phyloP scores from a whole-genome alignment of 2,113 vertebrate genomes.

The Cercocebus atys region DNA sequence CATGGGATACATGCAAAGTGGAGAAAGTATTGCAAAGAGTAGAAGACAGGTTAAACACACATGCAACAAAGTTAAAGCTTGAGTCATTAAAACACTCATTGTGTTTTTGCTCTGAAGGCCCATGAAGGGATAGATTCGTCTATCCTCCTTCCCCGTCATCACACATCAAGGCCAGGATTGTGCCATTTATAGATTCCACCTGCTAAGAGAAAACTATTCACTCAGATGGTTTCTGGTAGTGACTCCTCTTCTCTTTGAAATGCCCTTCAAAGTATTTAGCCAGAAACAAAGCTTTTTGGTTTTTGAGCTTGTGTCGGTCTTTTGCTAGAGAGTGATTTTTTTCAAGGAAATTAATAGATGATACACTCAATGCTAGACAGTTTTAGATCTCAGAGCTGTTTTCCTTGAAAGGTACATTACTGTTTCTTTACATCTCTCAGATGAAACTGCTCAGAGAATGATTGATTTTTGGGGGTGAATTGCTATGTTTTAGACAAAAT shows the following conservation, averaged over 20 bases:
- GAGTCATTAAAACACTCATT: not conserved
- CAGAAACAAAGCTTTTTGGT: conserved; percentile 25
- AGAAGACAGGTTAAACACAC: not conserved
- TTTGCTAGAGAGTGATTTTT: conserved; percentile 18
- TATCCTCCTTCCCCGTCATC: not conserved
- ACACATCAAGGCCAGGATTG: not conserved
- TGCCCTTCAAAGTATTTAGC: not conserved
- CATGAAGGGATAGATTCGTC: not conserved
- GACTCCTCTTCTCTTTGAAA: conserved; percentile 15
- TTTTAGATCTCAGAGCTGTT: conserved; percentile 38
- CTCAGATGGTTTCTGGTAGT: not conserved
- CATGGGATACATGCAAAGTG: not conserved
- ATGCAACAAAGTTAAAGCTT: not conserved
- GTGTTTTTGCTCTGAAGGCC: not conserved
- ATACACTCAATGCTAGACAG: not conserved
- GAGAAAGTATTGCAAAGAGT: not conserved
- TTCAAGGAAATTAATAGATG: conserved; percentile 50
- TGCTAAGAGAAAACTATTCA: not conserved
- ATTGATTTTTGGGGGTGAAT: conserved; percentile 5
- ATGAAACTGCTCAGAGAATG: conserved; percentile 6
- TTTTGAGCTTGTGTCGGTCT: conserved; percentile 37
- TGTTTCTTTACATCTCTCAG: conserved; percentile 21
- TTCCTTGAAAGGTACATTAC: not conserved
- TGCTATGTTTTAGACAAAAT: conserved; percentile 37
- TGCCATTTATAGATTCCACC: not conserved